Conservation (phyloP, 37 sponge, comb jelly and placozoan species). For the Ianthella basta region DNA sequence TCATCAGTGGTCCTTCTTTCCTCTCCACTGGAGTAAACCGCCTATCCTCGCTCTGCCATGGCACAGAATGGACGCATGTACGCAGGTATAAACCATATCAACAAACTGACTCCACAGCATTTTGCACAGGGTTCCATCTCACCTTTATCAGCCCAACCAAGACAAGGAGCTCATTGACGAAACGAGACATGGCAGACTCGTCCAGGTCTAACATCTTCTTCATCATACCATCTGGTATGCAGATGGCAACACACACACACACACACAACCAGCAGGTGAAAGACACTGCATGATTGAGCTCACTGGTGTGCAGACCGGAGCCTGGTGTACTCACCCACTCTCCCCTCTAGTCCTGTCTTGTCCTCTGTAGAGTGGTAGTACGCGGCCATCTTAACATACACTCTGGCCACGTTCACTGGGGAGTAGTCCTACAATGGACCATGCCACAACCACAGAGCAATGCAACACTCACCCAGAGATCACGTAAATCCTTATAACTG, state of each 20-base stretch:
- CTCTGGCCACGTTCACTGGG: not conserved
- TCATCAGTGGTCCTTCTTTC: constrained; percentile 77
- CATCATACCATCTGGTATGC: not conserved
- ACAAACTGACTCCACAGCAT: not conserved
- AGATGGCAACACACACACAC: constrained; percentile 17
- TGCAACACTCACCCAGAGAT: constrained; percentile 28
- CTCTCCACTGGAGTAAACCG: constrained; percentile 54
- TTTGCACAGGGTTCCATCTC: no score
- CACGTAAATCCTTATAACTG: no score
- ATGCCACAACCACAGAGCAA: no score
- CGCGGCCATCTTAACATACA: constrained; percentile 42
- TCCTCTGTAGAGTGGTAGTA: constrained; percentile 17
- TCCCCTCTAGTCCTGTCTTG: constrained; percentile 33
- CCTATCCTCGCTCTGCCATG: constrained; percentile 67
- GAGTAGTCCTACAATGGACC: not conserved
- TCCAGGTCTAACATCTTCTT: not conserved
- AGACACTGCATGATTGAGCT: not conserved
- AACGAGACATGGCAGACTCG: constrained; percentile 3
- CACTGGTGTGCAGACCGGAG: not conserved
- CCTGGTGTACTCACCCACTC: constrained; percentile 35
- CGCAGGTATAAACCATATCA: no score
- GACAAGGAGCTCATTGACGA: constrained; percentile 59
- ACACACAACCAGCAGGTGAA: not conserved
- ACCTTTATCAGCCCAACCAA: constrained; percentile 84
- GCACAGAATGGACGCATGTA: no score